A percentile compares a stretch with the other conserved stretches of the same genome.
Evolutionary conservation across 2,797 vertebrate genomes (phyloP).

Genomic region (Pteronotus mesoamericanus): DNA sequence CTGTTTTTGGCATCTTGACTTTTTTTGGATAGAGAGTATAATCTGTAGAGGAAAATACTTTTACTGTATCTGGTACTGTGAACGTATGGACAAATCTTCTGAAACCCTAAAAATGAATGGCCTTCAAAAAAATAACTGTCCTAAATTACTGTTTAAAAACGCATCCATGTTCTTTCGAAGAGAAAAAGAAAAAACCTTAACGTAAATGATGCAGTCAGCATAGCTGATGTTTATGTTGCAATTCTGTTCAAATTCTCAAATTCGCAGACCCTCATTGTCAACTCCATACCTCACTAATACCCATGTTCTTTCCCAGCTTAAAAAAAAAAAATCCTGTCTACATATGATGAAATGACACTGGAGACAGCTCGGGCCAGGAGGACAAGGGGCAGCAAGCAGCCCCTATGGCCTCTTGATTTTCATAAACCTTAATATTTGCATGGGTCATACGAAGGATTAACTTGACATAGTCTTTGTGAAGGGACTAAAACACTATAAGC

Average conservation of each 20-base stretch:
- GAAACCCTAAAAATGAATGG: background rate
- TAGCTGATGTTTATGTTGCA: background rate
- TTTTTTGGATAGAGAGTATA: background rate
- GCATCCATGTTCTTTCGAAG: background rate
- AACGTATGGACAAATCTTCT: background rate
- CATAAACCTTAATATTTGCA: background rate
- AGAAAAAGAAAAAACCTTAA: background rate
- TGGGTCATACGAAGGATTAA: background rate
- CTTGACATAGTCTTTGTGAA: background rate
- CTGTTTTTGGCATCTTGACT: background rate
- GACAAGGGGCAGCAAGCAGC: background rate
- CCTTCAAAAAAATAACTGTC: background rate
- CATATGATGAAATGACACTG: background rate
- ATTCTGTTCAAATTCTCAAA: constrained; percentile 28
- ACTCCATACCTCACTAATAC: background rate
- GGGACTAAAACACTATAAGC: background rate
- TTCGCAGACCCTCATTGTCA: background rate
- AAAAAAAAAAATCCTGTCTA: background rate
- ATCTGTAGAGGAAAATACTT: background rate
- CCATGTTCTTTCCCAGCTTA: background rate
- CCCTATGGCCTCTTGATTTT: background rate
- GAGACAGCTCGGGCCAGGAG: background rate
- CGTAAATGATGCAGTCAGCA: background rate
- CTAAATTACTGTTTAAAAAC: background rate
- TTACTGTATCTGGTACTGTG: background rate